Base-by-base conservation (phyloP, 2,113 vertebrate genomes). In the Henicopernis longicauda region DNA sequence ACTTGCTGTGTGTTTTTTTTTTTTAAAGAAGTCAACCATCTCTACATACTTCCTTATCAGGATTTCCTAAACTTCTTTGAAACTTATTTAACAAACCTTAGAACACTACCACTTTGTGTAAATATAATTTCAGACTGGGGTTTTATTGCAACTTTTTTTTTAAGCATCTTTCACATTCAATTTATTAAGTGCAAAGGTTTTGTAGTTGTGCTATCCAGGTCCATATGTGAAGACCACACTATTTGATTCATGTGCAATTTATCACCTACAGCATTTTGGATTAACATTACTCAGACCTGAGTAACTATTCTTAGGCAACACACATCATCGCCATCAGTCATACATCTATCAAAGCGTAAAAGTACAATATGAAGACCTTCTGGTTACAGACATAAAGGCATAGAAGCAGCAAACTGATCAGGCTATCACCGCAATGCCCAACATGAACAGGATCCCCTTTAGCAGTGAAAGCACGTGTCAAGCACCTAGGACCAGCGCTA, bases 151-250 rank as follows among this genome's bases (percentile, higher is more conserved):
- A 63, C 7, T 12, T 13, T 47, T 85, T 90, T 72, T 62, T 61
- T 7, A 92, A 66, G 22, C 22, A 73, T 4, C 21, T 57, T 89
- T 59, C 44, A 78, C 1, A 1, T 74, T 57, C 45, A 25, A 13
- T 38, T 86, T 71, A 25, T 32, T 47, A 71, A 83, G 13, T 9
- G 23, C 15, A 13, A 66, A 57, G 6, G 11, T 59, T 61, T 92
- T 40, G 10, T 7, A 62, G 19, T 7, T 59, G 16, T 50, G 23
- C 16, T 78, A 52, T 23, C 36, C 34, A 65, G 22, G 15, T 49
- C 16, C 7, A 15, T 9, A 27, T 3, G 2, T 54, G 71, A 63
- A 71, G 23, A 69, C 6, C 21, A 69, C 0, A 1, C 5, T 67
- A 42, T 25, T 54, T 77, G 31, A n/a, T 32, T 84, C 2, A 2